These are phyloP conservation scores for Cantharis nigra DNA, from an alignment of 2,888 invertebrate species.

Conservation along the genomic window DNA sequence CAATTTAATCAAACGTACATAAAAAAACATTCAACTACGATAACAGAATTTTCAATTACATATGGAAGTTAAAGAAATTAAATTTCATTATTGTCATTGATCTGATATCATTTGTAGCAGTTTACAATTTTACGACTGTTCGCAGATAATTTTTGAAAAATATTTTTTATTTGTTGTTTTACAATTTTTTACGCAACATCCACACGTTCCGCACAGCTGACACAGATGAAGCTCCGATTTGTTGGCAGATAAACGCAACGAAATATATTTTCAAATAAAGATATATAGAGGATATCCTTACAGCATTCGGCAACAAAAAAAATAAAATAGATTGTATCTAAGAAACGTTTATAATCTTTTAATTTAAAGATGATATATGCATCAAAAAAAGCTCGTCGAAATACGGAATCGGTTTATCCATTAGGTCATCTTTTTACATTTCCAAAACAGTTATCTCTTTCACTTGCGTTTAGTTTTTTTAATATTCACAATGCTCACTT, in stretches of 20 bases:
- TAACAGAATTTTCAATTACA: too few species aligned
- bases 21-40: neutral
- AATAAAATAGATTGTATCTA: constrained; percentile 7
- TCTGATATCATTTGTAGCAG: neutral
- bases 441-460: neutral
- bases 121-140: neutral
- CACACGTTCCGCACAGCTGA: constrained; percentile 27
- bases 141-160: constrained; percentile 3
- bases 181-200: constrained; percentile 24
- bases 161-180: constrained; percentile 16
- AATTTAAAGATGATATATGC: constrained; percentile 11
- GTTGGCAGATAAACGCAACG: constrained; percentile 22
- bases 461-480: neutral
- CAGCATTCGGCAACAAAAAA: constrained; percentile 13
- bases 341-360: constrained; percentile 20
- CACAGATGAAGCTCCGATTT: constrained; percentile 27
- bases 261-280: constrained; percentile 26
- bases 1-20: neutral
- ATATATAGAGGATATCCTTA: constrained; percentile 24
- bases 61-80: too few species aligned
- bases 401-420: neutral
- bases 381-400: neutral
- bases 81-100: neutral
- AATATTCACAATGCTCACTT: neutral
- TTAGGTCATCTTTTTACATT: neutral